Evolutionary conservation across 2,113 vertebrate genomes (phyloP).

Genomic region (Oriolus oriolus): DNA sequence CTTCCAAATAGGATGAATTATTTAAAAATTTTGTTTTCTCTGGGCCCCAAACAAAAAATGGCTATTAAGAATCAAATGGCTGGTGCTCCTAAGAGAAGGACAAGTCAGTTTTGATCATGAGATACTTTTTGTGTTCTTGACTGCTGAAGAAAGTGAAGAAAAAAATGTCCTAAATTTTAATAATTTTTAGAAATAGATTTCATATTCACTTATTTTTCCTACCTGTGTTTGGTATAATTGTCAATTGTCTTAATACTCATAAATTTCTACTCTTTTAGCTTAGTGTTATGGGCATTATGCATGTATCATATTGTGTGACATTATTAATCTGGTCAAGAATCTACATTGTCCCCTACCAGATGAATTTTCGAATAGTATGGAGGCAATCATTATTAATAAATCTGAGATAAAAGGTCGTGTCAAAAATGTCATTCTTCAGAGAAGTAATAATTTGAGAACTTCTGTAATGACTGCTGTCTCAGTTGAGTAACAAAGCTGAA

Average conservation of each 20-base stretch:
- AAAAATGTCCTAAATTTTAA: background rate
- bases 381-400: background rate
- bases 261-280: background rate
- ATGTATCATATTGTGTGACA: background rate
- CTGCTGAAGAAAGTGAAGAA: background rate
- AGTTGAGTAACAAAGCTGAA: constrained; percentile 1
- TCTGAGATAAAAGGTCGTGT: background rate
- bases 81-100: background rate
- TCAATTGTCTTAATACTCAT: background rate
- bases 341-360: background rate
- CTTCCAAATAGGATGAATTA: background rate
- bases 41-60: background rate
- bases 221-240: background rate
- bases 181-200: background rate
- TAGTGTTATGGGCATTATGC: background rate
- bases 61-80: background rate
- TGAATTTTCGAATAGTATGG: background rate
- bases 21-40: background rate
- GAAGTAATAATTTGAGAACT: background rate
- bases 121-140: background rate
- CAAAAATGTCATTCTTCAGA: background rate
- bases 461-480: background rate
- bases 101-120: background rate
- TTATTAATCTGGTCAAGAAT: background rate
- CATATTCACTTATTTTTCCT: background rate